Conservation (phyloP, 1,140 invertebrate genomes). For the Drosophila hydei region DNA sequence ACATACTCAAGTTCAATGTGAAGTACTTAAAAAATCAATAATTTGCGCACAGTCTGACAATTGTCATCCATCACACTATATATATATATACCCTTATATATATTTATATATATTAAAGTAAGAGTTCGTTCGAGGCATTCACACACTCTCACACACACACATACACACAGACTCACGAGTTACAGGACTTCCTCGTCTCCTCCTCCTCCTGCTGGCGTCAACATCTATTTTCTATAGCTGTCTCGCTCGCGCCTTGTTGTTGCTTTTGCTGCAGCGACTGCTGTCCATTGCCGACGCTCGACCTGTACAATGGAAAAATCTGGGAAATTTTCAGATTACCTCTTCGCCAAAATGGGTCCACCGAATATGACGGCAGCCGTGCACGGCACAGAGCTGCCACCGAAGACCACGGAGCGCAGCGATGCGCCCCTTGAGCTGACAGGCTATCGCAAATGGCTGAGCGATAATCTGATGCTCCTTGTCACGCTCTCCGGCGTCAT, state of each 20-base stretch:
- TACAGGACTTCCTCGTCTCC: not conserved
- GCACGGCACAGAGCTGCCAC: conserved; percentile 86
- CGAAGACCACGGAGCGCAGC: conserved; percentile 85
- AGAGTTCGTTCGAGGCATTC: conserved; percentile 1
- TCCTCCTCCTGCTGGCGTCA: not conserved
- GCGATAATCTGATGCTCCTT: conserved; percentile 90
- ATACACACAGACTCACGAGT: not conserved
- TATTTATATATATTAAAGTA: conserved; percentile 7
- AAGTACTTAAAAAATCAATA: conserved; percentile 83
- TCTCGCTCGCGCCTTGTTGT: conserved; percentile 28
- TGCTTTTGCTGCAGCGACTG: conserved; percentile 12
- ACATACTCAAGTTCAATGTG: conserved; percentile 83
- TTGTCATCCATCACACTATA: conserved; percentile 6
- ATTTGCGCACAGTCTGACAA: conserved; percentile 23
- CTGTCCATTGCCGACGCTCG: conserved; percentile 4
- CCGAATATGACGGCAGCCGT: conserved; percentile 84
- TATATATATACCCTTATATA: not conserved
- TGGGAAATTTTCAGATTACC: conserved; percentile 89
- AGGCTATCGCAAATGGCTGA: conserved; percentile 88
- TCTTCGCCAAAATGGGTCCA: conserved; percentile 90
- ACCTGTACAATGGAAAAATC: conserved; percentile 84
- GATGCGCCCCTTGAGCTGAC: conserved; percentile 87
- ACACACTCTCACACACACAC: conserved; percentile 1
- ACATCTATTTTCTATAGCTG: conserved; percentile 21
- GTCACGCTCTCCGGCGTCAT: conserved; percentile 91